Evolutionary conservation across 2,797 vertebrate genomes (phyloP).

Genomic region (Mormyrus proboscirostris): DNA sequence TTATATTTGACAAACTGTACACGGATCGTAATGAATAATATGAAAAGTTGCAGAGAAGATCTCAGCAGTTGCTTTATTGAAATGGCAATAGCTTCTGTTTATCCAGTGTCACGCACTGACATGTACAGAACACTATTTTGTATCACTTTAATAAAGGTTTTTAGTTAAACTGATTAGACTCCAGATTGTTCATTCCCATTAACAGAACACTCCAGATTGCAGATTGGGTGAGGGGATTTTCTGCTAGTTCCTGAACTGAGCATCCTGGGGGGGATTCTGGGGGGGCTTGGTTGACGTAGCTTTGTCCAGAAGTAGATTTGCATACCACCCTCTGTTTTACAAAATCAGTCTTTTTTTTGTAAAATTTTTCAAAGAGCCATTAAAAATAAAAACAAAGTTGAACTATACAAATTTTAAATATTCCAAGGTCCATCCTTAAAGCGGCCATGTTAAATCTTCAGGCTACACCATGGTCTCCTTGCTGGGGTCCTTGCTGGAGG

Average conservation of each 20-base stretch:
- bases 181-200: neutral
- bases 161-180: constrained; percentile 28
- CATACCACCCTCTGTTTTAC: neutral
- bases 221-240: neutral
- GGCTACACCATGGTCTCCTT: constrained; percentile 54
- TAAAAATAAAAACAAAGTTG: neutral
- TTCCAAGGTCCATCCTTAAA: neutral
- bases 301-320: neutral
- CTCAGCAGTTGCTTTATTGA: neutral
- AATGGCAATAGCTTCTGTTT: neutral
- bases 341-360: neutral
- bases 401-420: constrained; percentile 3
- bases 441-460: neutral
- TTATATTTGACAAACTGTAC: neutral
- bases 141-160: constrained; percentile 48
- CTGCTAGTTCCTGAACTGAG: neutral
- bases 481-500: constrained; percentile 38
- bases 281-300: neutral
- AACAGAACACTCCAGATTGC: neutral
- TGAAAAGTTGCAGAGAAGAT: neutral
- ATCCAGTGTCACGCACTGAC: constrained; percentile 18
- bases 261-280: neutral
- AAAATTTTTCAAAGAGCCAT: neutral
- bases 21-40: neutral
- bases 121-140: constrained; percentile 25